Percentiles rank a stretch among this genome's conserved stretches.
These are phyloP conservation scores for Aspidoscelis tigris DNA, from an alignment of 2,113 vertebrate species.

Conservation along the genomic window DNA sequence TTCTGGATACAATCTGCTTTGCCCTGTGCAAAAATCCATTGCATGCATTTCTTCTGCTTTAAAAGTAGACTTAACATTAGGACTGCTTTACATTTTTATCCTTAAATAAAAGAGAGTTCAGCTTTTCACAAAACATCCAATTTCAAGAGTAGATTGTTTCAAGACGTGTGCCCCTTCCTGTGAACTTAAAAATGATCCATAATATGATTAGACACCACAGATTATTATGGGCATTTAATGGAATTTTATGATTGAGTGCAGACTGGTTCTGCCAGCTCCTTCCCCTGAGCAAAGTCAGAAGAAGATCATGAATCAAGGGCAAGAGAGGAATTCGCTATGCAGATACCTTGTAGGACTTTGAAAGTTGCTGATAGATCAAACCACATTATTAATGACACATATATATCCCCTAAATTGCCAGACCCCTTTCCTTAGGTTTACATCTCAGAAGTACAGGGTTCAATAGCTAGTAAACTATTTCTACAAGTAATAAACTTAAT, in stretches of 20 bases:
- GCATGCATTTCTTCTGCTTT: background rate
- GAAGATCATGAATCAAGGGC: slow-evolving; percentile 36
- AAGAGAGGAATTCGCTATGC: slow-evolving; percentile 32
- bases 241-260: slow-evolving; percentile 47
- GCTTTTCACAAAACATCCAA: background rate
- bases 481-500: background rate
- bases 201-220: slow-evolving; percentile 32
- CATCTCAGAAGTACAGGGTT: background rate
- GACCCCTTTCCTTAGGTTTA: background rate
- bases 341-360: slow-evolving; percentile 22
- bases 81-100: background rate
- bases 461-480: background rate
- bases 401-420: slow-evolving; percentile 16
- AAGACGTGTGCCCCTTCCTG: slow-evolving; percentile 10
- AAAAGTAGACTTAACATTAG: background rate
- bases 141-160: slow-evolving; percentile 32
- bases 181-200: slow-evolving; percentile 33
- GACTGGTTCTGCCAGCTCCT: slow-evolving; percentile 25
- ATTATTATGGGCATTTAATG: slow-evolving; percentile 43
- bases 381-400: background rate
- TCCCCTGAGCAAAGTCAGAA: slow-evolving; percentile 37
- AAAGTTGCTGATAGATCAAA: slow-evolving; percentile 35
- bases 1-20: slow-evolving; percentile 6
- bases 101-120: background rate
- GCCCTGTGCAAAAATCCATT: background rate